phyloP scores from a whole-genome alignment of 2,797 vertebrate species.

The Knipowitschia caucasica region DNA sequence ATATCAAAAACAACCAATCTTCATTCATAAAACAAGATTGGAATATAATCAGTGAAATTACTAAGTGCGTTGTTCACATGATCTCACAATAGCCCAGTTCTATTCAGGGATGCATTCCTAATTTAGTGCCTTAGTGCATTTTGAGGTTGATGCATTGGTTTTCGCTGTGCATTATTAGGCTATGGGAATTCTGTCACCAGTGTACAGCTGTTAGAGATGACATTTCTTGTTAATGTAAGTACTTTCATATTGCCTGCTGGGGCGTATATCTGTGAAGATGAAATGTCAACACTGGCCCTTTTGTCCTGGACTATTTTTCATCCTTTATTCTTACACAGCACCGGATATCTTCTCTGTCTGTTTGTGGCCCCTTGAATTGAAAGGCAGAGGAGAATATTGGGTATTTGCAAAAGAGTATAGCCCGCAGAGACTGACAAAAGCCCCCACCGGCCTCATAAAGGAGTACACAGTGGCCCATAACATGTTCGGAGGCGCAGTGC shows the following conservation, averaged over 20 bases:
- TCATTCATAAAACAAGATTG: no score
- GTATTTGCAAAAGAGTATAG: constrained; percentile 59
- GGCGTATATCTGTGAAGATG: constrained; percentile 72
- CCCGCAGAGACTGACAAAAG: constrained; percentile 56
- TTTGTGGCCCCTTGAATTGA: constrained; percentile 67
- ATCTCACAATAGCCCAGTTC: no score
- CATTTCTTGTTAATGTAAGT: constrained; percentile 55
- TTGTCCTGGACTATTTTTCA: constrained; percentile 59
- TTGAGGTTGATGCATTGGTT: background rate
- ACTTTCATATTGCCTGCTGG: constrained; percentile 62
- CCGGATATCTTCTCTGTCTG: constrained; percentile 76
- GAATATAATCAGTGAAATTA: no score
- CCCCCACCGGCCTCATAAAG: constrained; percentile 52
- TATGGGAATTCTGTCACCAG: constrained; percentile 17
- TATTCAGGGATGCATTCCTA: no score
- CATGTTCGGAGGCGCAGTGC: constrained; percentile 45
- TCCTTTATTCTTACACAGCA: constrained; percentile 73
- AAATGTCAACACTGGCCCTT: constrained; percentile 68
- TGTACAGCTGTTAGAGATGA: constrained; percentile 37
- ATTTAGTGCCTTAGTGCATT: background rate
- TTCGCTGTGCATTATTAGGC: background rate
- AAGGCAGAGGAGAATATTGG: constrained; percentile 67
- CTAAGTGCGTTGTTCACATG: no score
- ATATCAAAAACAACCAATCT: no score
- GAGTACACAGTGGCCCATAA: constrained; percentile 52